Base-by-base conservation (phyloP, 2,113 vertebrate genomes). In the Phalacrocorax aristotelis region DNA sequence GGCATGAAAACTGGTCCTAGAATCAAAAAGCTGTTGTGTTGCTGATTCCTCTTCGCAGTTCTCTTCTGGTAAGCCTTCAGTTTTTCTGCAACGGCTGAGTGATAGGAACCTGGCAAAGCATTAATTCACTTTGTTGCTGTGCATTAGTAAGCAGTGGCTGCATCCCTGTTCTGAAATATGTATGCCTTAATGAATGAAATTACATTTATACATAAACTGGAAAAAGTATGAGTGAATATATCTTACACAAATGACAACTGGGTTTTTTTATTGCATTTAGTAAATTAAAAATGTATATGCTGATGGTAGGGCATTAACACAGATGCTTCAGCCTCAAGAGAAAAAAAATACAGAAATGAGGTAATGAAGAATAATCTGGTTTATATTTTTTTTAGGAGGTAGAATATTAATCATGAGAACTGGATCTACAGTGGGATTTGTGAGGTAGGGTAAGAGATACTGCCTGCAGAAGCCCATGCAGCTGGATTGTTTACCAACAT, bases 401-500 rank as follows among this genome's bases (percentile, higher is more conserved):
- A 8, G 9, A 77, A 83, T 92, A 68, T 86, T 74, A 79, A 48
- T 72, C 29, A 60, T 5, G 19, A 82, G 55, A 85, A 77, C 29
- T 79, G 60, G 36, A 84, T 69, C 83, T 83, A n/a, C 32, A 60
- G n/a, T 64, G 54, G 60, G 25, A 82, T 95, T 94, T 85, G 15
- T 81, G 52, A 91, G 62, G 42, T 66, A 38, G 30, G 51, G 52
- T 86, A 52, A 69, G 57, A 83, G 89, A 78, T 79, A 86, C 4
- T 96, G 57, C 70, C 87, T 95, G 89, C 49, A 94, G 79, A 94
- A 88, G 15, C 60, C 15, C 61, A 26, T 71, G 89, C 57, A 93
- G 69, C 58, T 90, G 49, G 85, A 77, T 82, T 96, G 68, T 93
- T 97, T 93, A 84, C 71, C 91, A 44, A 42, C 4, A 7, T 91